These are phyloP conservation scores for Ladona fulva DNA, from an alignment of 1,140 invertebrate genomes.

Conservation along the genomic window DNA sequence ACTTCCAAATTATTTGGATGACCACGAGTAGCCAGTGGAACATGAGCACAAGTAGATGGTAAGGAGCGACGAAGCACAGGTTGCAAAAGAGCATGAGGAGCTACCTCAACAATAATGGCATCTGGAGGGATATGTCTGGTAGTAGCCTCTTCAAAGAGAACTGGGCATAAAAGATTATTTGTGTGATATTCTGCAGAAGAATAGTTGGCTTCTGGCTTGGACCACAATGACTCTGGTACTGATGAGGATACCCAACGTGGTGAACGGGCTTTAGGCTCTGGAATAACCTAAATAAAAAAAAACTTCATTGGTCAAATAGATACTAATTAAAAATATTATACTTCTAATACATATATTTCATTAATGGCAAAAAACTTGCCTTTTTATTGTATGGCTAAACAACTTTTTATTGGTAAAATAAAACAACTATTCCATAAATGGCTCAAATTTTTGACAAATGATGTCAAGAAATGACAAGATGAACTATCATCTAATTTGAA, in stretches of 20 bases:
- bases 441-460: too few species aligned
- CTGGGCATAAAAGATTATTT: conserved; percentile 74
- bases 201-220: conserved; percentile 49
- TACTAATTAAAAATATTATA: too few species aligned
- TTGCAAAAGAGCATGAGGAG: conserved; percentile 69
- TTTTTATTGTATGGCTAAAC: too few species aligned
- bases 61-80: conserved; percentile 53
- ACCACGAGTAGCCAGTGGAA: conserved; percentile 69
- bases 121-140: conserved; percentile 39
- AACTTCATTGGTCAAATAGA: too few species aligned
- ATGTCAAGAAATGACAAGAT: too few species aligned
- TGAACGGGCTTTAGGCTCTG: conserved; percentile 56
- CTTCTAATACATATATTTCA: conserved; percentile 11
- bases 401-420: too few species aligned
- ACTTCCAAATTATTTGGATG: conserved; percentile 60
- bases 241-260: conserved; percentile 81
- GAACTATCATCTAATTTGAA: too few species aligned
- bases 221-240: conserved; percentile 67
- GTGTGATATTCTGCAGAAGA: conserved; percentile 88
- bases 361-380: too few species aligned
- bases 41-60: conserved; percentile 47
- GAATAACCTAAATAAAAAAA: conserved; percentile 42
- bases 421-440: too few species aligned
- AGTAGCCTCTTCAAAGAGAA: conserved; percentile 79
- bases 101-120: conserved; percentile 57